Evolutionary conservation across 2,888 invertebrate species (phyloP), one percentile per base, ranked within the genome.

Genomic region (Sepioteuthis lessoniana): DNA sequence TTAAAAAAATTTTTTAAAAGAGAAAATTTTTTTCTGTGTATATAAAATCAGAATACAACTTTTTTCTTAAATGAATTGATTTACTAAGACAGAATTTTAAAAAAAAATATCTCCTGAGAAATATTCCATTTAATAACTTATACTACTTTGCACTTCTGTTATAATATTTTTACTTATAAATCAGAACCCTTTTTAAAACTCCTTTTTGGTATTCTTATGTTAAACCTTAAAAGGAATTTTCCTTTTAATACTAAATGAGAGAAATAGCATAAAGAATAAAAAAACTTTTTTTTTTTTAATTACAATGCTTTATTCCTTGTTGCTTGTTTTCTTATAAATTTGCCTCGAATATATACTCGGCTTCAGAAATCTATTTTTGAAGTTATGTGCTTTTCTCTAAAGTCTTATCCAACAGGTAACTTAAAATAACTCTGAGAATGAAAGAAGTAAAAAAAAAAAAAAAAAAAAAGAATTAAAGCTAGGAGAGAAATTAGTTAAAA

Each of bases 341-440:
- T n/a, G 76, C 76, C 76, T 76, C n/a, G 76, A 76, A 76, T 13
- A 35, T n/a, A n/a, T 76, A 76, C n/a, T 76, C 76, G n/a, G n/a
- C n/a, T 76, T n/a, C 16, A n/a, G n/a, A 76, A 76, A 76, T 76
- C 76, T 76, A 76, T 76, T 76, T 76, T n/a, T n/a, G 76, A 35
- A 76, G n/a, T 47, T 47, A 47, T n/a, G 76, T 16, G 76, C n/a
- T 76, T 76, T 35, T 35, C 76, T 35, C 76, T n/a, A 76, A 35
- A 76, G n/a, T 76, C 76, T n/a, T 76, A n/a, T 76, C 76, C 76
- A 35, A 76, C 76, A 76, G 76, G 76, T 76, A 35, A 76, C n/a
- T 76, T 76, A n/a, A 76, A 76, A 76, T 76, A 76, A 76, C 76
- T 19, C n/a, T 16, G 25, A n/a, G 76, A 76, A 76, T 35, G n/a